Evolutionary conservation across 2,888 invertebrate species (phyloP).

Genomic region (Microplitis manilae): DNA sequence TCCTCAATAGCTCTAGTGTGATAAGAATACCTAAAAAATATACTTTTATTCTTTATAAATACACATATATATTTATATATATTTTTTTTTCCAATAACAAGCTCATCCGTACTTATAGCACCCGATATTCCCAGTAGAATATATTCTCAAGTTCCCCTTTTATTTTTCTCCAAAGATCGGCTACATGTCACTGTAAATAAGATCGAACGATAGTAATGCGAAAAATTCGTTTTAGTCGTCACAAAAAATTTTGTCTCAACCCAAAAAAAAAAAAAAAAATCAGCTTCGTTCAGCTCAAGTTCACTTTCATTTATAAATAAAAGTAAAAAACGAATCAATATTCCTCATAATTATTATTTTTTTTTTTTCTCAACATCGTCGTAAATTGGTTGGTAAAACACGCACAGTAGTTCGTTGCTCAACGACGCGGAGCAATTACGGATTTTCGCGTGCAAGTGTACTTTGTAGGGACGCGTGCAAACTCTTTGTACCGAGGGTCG

Average conservation of each 20-base stretch:
- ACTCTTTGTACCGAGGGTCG: slow-evolving; percentile 57
- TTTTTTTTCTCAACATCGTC: slow-evolving; percentile 61
- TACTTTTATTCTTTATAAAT: too few species aligned
- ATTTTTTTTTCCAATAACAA: not conserved
- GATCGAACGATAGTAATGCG: not conserved
- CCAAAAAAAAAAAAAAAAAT: not conserved
- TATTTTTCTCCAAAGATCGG: not conserved
- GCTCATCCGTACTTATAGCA: slow-evolving; percentile 5
- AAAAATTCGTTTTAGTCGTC: not conserved
- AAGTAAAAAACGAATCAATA: not conserved
- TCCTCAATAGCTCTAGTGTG: too few species aligned
- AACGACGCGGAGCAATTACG: slow-evolving; percentile 70
- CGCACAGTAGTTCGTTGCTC: slow-evolving; percentile 54
- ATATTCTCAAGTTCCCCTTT: not conserved
- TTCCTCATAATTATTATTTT: not conserved
- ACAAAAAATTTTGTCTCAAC: not conserved
- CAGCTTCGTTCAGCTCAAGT: not conserved
- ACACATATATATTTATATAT: not conserved
- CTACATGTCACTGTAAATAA: not conserved
- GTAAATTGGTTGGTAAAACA: slow-evolving; percentile 49
- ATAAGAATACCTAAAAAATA: too few species aligned
- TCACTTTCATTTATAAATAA: not conserved
- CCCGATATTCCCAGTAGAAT: slow-evolving; percentile 5
- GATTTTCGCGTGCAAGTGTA: slow-evolving; percentile 54
- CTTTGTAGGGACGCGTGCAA: slow-evolving; percentile 60